Base-by-base conservation (phyloP, 2,888 invertebrate species). In the Lymantria dispar region DNA sequence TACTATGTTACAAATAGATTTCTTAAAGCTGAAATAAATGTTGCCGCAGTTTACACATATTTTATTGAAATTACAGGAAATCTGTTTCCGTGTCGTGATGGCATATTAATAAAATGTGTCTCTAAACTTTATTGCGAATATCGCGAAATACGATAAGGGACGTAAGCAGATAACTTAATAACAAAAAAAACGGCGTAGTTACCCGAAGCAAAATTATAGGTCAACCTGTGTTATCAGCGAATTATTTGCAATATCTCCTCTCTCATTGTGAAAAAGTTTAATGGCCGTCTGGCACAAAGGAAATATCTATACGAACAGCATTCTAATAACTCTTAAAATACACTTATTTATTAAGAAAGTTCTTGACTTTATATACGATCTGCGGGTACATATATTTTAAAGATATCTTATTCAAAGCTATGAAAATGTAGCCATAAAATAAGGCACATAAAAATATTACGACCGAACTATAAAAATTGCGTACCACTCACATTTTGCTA, bases 381-480 rank as follows among this genome's bases (percentile, higher is more conserved):
- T 9, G 22, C 12, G 22, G 30, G 43, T 57, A 49, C 48, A 55
- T 42, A 22, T 22, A 22, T 22, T 40, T 29, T 52, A 56, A 52
- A 65, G 59, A 70, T 63, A 55, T 70, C 66, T 72, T 69, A 72
- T 70, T 69, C 61, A 61, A 64, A 64, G 58, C 60, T 53, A 68
- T 63, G 64, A 72, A 70, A 69, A 68, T 64, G 53, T 71, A 70
- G 70, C 69, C 64, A 70, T 73, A 78, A 74, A 74, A 61, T 68
- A 63, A 72, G 63, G 59, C 68, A 56, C 73, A 82, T 83, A 80
- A 83, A 77, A 83, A 74, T 70, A 62, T 85, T 81, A 84, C 74
- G 82, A 78, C 68, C 72, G 58, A 55, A 58, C 65, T 70, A 79
- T 83, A 83, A 83, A 78, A 81, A 72, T 69, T 71, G 63, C 64